Conservation (phyloP, 2,888 invertebrate genomes). For the Agrochola circellaris region DNA sequence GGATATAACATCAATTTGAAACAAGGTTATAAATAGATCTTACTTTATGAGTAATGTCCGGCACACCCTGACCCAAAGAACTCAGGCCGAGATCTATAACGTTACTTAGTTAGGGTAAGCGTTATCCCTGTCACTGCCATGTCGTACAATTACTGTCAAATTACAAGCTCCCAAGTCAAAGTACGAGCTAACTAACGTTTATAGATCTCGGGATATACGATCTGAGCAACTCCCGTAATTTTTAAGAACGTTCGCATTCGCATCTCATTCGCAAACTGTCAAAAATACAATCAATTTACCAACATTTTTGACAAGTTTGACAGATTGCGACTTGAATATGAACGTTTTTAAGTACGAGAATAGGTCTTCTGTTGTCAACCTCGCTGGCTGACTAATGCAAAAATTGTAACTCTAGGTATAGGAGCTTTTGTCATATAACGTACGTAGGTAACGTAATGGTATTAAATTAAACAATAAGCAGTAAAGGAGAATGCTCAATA, state of each 20-base stretch:
- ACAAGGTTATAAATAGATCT: too few relatives aligned
- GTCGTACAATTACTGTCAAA: too few relatives aligned
- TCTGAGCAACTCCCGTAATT: too few relatives aligned
- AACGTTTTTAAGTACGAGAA: too few relatives aligned
- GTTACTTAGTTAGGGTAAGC: background rate
- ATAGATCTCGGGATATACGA: background rate
- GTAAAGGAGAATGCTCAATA: background rate
- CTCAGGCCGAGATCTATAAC: background rate
- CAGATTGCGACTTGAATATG: too few relatives aligned
- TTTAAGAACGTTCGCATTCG: too few relatives aligned
- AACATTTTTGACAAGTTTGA: too few relatives aligned
- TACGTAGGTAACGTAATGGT: too few relatives aligned
- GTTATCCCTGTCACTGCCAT: background rate
- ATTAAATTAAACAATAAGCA: too few relatives aligned
- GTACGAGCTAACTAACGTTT: background rate
- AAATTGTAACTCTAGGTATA: background rate
- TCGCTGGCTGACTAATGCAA: background rate
- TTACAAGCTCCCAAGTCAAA: background rate
- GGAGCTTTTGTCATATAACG: background rate
- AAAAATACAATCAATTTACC: too few relatives aligned
- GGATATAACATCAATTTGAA: too few relatives aligned
- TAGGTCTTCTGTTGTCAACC: background rate
- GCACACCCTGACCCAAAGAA: background rate
- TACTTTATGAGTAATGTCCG: background rate
- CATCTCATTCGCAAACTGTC: too few relatives aligned